Evolutionary conservation across 2,113 vertebrate genomes (phyloP), one percentile per base, ranked within the genome.

Genomic region (Salvelinus sp.): DNA sequence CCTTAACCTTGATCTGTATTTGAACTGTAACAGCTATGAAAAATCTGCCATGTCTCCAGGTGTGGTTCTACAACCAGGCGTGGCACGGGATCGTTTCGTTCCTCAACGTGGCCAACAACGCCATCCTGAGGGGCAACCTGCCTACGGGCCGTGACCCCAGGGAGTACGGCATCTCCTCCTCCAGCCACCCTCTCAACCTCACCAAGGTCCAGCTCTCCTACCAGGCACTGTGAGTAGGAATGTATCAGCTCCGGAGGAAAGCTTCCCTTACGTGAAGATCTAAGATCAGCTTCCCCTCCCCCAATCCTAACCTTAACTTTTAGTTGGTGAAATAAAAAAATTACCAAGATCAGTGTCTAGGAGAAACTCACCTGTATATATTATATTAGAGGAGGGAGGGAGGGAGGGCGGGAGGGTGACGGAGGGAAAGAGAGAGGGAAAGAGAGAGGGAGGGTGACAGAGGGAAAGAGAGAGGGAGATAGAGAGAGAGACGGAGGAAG

Each of bases 21-120:
- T 77, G 33, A 44, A 50, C n/a, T 20, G 44, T 33, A 64, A 65
- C 28, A 64, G 30, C 20, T 3, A 33, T 74, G 10, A 10, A 25
- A 13, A 54, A 82, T 69, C 22, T 70, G 6, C 48, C 30, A 70
- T 30, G 77, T 62, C 20, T 6, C 70, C 78, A 99, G 98, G 96
- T 99, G 69, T 99, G 97, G 98, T 99, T 99, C 92, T 98, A 98
- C 87, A 99, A 98, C 91, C 92, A 96, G 77, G 97, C 94, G 10
- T 98, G 96, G 95, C 98, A 99, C 69, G 92, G 95, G 3, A 73
- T 98, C 6, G 93, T 88, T n/a, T 95, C 98, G 23, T 99, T 99
- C 82, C 87, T 99, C 72, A 94, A 93, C 2, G 96, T 97, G 74
- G 96, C 96, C 83, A 97, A 95, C 89, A 99, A 99, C 7, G 96